Evolutionary conservation across 2,888 invertebrate species (phyloP), one percentile per base, ranked within the genome.

Genomic region (Netelia inedita): DNA sequence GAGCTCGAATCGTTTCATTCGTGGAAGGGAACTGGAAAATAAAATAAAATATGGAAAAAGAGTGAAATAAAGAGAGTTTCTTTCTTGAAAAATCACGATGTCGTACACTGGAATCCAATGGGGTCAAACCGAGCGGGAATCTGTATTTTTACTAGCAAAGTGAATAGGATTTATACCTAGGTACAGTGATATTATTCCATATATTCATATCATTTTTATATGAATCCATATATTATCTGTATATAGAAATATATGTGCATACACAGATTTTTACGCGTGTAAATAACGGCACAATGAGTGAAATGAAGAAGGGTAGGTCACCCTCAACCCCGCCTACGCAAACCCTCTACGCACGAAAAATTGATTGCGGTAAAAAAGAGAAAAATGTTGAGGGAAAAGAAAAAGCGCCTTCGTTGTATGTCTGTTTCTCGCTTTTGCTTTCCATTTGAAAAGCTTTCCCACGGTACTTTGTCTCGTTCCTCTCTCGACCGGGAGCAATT

Each of bases 401-500:
- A 72, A 59, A 43, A 14, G 21, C 21, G 10, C 21, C 57, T 16
- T 59, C 10, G 19, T 19, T 19, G 8, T 11, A 9, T 57, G 19
- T 53, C 23, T 53, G 41, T 68, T 68, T 78, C 53, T 71, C 14
- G 41, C 78, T 71, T 53, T 41, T 50, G 50, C 85, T 72, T 76
- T 59, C 50, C 65, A 55, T 23, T 57, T 28, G 23, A 65, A 43
- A 41, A 43, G 55, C 71, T 57, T 35, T 86, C 71, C 21, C 59
- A n/a, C 63, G 63, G 19, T 68, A 50, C 63, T 76, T 68, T 57
- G 71, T 69, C 46, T 23, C 14, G 66, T 41, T 55, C 46, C 10
- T 19, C n/a, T 46, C 59, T 16, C 46, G 61, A 69, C 63, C 69
- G 61, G 55, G 21, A 50, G 61, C 80, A 74, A 83, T 83, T 86